A percentile compares a stretch with the other conserved stretches of the same genome.
Evolutionary conservation across 1,140 invertebrate species (phyloP).

Genomic region (Drosophila tsacasi): DNA sequence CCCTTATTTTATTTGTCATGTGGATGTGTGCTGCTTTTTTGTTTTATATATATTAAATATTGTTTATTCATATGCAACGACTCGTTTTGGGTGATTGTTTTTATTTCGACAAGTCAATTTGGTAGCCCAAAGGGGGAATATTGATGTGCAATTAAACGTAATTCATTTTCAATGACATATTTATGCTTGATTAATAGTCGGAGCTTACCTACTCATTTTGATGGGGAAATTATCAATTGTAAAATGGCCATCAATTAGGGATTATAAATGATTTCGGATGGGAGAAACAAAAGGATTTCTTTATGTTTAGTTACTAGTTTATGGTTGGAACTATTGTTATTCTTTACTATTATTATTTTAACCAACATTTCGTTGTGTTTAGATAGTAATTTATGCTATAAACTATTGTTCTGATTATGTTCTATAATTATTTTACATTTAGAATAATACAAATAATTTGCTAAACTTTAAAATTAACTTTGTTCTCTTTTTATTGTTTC

Average conservation of each 20-base stretch:
- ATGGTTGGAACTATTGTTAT: background rate
- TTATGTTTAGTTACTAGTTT: background rate
- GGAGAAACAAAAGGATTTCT: background rate
- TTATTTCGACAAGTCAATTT: constrained; percentile 45
- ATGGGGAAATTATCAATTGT: constrained; percentile 18
- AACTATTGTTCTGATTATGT: too few relatives aligned
- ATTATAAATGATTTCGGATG: background rate
- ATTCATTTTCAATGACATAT: constrained; percentile 60
- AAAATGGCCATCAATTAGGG: constrained; percentile 20
- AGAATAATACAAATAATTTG: too few relatives aligned
- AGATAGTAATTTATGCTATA: background rate
- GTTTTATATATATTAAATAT: constrained; percentile 54
- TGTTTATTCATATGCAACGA: constrained; percentile 30
- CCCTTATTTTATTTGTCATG: constrained; percentile 34
- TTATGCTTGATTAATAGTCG: constrained; percentile 61
- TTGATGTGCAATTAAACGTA: constrained; percentile 59
- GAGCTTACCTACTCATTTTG: constrained; percentile 29
- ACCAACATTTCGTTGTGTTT: background rate
- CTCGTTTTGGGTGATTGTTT: constrained; percentile 12
- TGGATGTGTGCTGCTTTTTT: constrained; percentile 21
- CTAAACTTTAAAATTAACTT: too few relatives aligned
- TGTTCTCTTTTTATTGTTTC: too few relatives aligned
- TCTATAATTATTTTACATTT: background rate
- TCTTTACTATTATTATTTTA: background rate
- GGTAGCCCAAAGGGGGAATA: constrained; percentile 17